phyloP scores from a whole-genome alignment of 1,140 invertebrate genomes.

The Drosophila tropicalis region DNA sequence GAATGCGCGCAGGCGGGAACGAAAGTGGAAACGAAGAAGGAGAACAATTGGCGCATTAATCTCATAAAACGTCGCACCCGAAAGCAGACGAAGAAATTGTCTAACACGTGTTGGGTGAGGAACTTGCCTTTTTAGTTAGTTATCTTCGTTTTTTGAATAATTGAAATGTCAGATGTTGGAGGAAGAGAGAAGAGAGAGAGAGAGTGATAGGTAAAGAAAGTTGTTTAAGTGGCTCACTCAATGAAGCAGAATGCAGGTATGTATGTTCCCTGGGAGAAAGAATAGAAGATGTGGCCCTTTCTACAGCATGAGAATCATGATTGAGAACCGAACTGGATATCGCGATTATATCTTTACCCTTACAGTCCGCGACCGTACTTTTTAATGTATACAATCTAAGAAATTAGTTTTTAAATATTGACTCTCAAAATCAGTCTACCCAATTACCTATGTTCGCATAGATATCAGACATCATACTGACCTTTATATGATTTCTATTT shows the following conservation, averaged over 20 bases:
- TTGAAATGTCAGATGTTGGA: constrained; percentile 68
- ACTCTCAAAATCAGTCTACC: no score
- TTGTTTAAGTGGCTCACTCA: constrained; percentile 56
- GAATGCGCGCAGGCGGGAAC: constrained; percentile 32
- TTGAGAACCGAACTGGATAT: background rate
- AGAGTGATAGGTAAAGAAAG: constrained; percentile 21
- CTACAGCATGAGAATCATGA: background rate
- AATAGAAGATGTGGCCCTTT: background rate
- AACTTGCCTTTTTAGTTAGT: constrained; percentile 21
- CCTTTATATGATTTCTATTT: background rate
- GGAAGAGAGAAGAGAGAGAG: constrained; percentile 5
- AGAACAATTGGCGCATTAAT: constrained; percentile 82
- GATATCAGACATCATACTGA: no score
- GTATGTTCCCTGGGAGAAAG: constrained; percentile 27
- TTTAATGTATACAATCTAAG: no score
- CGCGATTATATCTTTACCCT: no score
- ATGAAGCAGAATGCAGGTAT: constrained; percentile 70
- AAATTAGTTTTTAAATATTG: no score
- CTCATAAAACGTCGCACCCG: constrained; percentile 51
- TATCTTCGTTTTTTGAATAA: constrained; percentile 53
- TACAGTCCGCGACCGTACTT: no score
- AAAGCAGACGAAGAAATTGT: constrained; percentile 40
- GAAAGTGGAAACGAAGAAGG: constrained; percentile 67
- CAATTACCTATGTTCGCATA: no score
- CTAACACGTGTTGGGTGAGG: constrained; percentile 62